Evolutionary conservation across 1,140 invertebrate species (phyloP).

Genomic region (Proctacanthus coquilletti): DNA sequence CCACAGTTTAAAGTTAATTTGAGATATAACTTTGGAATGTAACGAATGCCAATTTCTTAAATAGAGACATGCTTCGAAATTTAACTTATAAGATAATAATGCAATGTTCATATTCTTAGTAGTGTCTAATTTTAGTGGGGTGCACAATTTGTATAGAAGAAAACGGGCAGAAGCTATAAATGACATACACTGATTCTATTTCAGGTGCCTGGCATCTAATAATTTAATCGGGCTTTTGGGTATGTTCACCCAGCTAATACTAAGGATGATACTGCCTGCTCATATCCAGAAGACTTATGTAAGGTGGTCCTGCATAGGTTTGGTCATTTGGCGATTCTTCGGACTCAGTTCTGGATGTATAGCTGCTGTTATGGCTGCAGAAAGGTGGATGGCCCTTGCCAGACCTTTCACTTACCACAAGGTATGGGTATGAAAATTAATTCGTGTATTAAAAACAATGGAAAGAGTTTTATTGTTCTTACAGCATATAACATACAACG

Average conservation of each 20-base stretch:
- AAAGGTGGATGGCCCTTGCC: constrained; percentile 70
- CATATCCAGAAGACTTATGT: constrained; percentile 18
- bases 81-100: no score
- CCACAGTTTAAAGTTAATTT: no score
- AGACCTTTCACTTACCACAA: constrained; percentile 79
- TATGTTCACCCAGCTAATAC: constrained; percentile 38
- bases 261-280: constrained; percentile 27
- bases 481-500: constrained; percentile 64
- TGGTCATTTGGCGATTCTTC: constrained; percentile 62
- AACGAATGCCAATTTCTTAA: no score
- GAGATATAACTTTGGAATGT: no score
- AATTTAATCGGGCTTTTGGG: constrained; percentile 61
- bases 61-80: no score
- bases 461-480: constrained; percentile 13
- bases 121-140: no score
- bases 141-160: no score
- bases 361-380: constrained; percentile 71
- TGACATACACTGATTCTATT: no score
- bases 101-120: no score
- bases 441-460: not conserved
- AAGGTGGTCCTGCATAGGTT: constrained; percentile 44
- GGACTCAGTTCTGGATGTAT: constrained; percentile 75
- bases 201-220: constrained; percentile 53
- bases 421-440: constrained; percentile 32
- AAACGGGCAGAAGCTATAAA: no score